Conservation (phyloP, 2,113 vertebrate species). For the human region GRCh38 chrX:24189001-24189500, state of each 20-base stretch:
- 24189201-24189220: slow-evolving; percentile 24
- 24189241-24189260: neutral
- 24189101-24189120: no score
- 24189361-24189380: neutral
- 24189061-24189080: no score
- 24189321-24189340: neutral
- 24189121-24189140: neutral
- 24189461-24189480: neutral
- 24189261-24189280: neutral
- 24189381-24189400: neutral
- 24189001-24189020: no score
- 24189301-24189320: neutral
- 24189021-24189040: no score
- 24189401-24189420: neutral
- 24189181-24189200: neutral
- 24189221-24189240: neutral
- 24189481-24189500: neutral
- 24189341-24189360: neutral
- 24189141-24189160: neutral
- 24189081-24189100: no score
- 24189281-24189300: neutral
- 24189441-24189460: neutral
- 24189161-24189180: slow-evolving; percentile 1
- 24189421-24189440: neutral
- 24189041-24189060: no score